Percentiles rank a stretch among this genome's conserved stretches.
Evolutionary conservation across 2,113 vertebrate genomes (phyloP).

Genomic region (Pachypanchax playfairii): DNA sequence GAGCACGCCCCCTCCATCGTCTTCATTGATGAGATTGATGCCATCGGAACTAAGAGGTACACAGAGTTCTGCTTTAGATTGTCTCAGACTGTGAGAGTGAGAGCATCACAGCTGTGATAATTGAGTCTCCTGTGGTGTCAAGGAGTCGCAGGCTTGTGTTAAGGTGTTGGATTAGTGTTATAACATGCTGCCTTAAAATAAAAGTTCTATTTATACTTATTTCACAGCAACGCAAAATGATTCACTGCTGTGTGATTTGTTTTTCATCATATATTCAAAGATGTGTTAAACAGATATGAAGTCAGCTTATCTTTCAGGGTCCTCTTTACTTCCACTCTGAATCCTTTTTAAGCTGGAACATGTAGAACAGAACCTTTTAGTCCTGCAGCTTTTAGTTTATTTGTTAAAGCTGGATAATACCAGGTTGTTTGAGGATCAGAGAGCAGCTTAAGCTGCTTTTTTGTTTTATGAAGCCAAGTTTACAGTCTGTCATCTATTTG

Average conservation of each 20-base stretch:
- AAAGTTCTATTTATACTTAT: neutral
- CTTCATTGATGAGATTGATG: slow-evolving; percentile 98
- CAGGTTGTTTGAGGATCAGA: neutral
- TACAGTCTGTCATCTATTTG: too few relatives aligned
- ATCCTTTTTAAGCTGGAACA: neutral
- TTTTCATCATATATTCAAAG: too few relatives aligned
- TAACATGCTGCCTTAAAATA: neutral
- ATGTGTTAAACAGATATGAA: too few relatives aligned
- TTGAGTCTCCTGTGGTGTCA: neutral
- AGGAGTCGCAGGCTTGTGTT: neutral
- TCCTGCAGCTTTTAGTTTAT: neutral
- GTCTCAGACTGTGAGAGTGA: neutral
- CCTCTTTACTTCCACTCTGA: too few relatives aligned
- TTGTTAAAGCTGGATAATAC: neutral
- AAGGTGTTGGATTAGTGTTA: slow-evolving; percentile 23
- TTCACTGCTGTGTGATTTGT: neutral
- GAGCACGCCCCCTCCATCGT: slow-evolving; percentile 97
- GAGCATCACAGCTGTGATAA: neutral
- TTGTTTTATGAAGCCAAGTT: too few relatives aligned
- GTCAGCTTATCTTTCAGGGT: too few relatives aligned
- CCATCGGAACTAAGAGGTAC: slow-evolving; percentile 97
- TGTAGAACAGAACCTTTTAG: neutral
- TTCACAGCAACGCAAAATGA: neutral
- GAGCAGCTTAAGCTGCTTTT: neutral
- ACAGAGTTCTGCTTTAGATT: neutral